Percentiles rank a stretch among this genome's conserved stretches.
phyloP scores from a whole-genome alignment of 2,113 vertebrate species.

The Pleuronectes platessa region DNA sequence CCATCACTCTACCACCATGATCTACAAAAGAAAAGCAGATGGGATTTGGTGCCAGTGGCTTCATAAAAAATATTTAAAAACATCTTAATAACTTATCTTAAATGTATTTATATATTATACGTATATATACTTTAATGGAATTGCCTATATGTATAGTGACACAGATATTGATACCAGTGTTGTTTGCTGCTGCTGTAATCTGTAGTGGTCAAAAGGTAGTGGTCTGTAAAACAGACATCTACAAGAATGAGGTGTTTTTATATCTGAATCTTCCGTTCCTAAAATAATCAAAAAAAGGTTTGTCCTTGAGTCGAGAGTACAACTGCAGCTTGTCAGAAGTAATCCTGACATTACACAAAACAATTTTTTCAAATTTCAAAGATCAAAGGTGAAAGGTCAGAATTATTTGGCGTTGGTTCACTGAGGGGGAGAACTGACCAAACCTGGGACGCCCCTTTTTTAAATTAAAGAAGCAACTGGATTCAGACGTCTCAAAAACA shows the following conservation, averaged over 20 bases:
- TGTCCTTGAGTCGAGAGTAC: conserved; percentile 54
- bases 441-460: conserved; percentile 1
- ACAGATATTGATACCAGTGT: too few relatives aligned
- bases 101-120: too few relatives aligned
- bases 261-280: conserved; percentile 10
- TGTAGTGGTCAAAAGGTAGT: too few relatives aligned
- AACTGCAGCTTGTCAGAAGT: conserved; percentile 78
- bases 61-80: not conserved
- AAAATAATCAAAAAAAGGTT: conserved; percentile 31
- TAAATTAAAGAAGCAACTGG: conserved; percentile 10
- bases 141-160: too few relatives aligned
- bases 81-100: not conserved
- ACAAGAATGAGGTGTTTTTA: not conserved
- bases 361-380: conserved; percentile 78
- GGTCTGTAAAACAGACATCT: not conserved
- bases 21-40: not conserved
- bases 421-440: conserved; percentile 38
- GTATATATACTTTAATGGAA: too few relatives aligned
- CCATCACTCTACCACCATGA: not conserved
- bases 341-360: conserved; percentile 77
- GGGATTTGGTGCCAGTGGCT: not conserved
- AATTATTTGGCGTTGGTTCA: conserved; percentile 68
- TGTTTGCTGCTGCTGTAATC: too few relatives aligned
- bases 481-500: conserved; percentile 13
- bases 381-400: conserved; percentile 81